Evolutionary conservation across 92 coral and sea anemone genomes (phyloP), one percentile per base, ranked within the genome.

Genomic region (Muricea muricata): DNA sequence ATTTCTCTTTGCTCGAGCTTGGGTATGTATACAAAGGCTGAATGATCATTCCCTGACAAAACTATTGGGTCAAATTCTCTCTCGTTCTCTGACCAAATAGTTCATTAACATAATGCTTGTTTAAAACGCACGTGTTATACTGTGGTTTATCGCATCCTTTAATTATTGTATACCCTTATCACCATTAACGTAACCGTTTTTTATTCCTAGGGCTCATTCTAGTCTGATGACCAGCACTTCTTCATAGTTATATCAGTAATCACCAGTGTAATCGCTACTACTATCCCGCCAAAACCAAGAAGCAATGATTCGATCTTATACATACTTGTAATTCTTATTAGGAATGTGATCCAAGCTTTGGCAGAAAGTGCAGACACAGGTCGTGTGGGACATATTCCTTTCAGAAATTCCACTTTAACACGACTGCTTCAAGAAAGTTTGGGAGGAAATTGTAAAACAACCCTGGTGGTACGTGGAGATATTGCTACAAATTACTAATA

Each of bases 371-470:
- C 93, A 82, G 86, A 92, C 84, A 89, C 93, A 37, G 83, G 83
- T 26, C 70, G 45, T 13, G 6, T 32, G 8, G 50, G 91, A 31
- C 99, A 97, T 50, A 94, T 97, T 17, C 99, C 99, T 1, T 97
- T 94, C 79, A 88, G 99, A 31, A 97, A 97, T 55, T 97, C 99
- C 6, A 94, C 98, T 1, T 87, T 97, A 72, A 97, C 99, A 32
- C 85, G 99, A 75, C 89, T 97, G 47, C 86, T 97, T 28, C 99
- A 97, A 76, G 99, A 97, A 68, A 97, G 99, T 73, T 83, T 97
- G 50, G 99, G 99, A 31, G 99, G 99, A 26, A 97, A 97, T 80
- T 97, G 99, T 83, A 97, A 97, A 80, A 97, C 99, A 6, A 97
- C 98, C 57, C 91, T 97, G 25, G 90, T 97, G 85, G 99, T 97